A percentile compares a stretch with the other conserved stretches of the same genome.
These are phyloP conservation scores for Myripristis jacobus DNA, from an alignment of 2,797 vertebrate species.

Conservation along the genomic window DNA sequence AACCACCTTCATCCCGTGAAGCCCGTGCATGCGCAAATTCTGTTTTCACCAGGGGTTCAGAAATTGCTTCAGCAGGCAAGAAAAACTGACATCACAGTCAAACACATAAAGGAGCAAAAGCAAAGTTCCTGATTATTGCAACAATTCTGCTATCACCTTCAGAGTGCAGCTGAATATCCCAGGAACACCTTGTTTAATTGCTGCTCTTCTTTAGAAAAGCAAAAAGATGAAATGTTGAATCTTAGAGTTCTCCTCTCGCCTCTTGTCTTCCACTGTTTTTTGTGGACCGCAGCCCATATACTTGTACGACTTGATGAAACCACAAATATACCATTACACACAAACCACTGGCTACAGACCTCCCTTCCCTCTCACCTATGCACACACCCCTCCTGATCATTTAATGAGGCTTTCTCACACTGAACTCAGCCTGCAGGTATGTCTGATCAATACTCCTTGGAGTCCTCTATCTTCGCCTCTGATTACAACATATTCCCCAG, in stretches of 20 bases:
- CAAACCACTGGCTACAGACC: constrained; percentile 25
- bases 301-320: constrained; percentile 5
- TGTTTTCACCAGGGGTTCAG: no score
- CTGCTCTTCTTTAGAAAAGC: not conserved
- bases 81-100: no score
- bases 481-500: constrained; percentile 11
- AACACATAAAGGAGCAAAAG: no score
- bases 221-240: no score
- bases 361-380: constrained; percentile 23
- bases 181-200: not conserved
- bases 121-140: no score
- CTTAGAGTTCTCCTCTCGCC: not conserved
- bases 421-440: constrained; percentile 26
- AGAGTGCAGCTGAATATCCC: no score
- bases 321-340: not conserved
- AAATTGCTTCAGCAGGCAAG: no score
- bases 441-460: constrained; percentile 3
- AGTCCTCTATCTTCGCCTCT: constrained; percentile 22
- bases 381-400: not conserved
- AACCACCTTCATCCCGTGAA: not conserved
- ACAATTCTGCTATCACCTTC: no score
- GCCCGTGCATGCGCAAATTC: no score
- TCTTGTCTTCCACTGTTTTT: constrained; percentile 3
- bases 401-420: not conserved
- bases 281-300: not conserved